These are phyloP conservation scores for Chirona hameri DNA, from an alignment of 2,888 invertebrate species.

Conservation along the genomic window DNA sequence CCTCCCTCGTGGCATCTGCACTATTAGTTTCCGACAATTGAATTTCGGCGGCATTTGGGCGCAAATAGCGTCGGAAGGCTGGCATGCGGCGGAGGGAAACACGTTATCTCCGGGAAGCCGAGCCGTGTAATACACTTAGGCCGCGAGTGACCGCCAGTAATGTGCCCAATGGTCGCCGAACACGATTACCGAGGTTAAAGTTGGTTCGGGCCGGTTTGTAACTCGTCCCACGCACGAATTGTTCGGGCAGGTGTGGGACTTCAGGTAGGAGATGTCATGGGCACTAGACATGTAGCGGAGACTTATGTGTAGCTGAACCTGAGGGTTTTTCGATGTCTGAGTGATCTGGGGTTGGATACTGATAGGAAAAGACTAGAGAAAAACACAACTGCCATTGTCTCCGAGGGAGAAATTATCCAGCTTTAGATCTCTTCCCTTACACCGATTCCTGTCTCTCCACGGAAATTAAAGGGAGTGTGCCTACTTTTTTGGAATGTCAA, in stretches of 20 bases:
- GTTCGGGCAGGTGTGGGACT: too few species aligned
- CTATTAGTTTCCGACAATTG: constrained; percentile 26
- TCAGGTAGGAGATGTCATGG: not conserved
- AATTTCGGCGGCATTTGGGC: not conserved
- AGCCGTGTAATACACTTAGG: not conserved
- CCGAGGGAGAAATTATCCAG: too few species aligned
- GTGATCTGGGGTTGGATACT: too few species aligned
- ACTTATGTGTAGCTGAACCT: too few species aligned
- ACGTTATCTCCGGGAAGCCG: not conserved
- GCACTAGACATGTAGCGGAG: too few species aligned
- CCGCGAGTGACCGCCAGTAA: not conserved
- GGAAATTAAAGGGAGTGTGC: too few species aligned
- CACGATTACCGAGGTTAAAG: not conserved
- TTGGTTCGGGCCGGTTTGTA: not conserved
- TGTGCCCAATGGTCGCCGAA: not conserved
- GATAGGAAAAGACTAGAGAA: too few species aligned
- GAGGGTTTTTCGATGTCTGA: too few species aligned
- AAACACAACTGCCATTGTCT: too few species aligned
- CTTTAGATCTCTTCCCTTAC: too few species aligned
- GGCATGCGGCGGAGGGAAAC: not conserved
- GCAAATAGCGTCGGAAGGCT: not conserved
- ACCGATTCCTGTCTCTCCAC: too few species aligned
- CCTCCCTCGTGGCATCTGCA: not conserved
- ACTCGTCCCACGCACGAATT: not conserved
- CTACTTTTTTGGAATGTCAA: too few species aligned